A percentile compares a stretch with the other conserved stretches of the same genome.
phyloP scores from a whole-genome alignment of 2,797 vertebrate genomes.

The Macropodus opercularis region DNA sequence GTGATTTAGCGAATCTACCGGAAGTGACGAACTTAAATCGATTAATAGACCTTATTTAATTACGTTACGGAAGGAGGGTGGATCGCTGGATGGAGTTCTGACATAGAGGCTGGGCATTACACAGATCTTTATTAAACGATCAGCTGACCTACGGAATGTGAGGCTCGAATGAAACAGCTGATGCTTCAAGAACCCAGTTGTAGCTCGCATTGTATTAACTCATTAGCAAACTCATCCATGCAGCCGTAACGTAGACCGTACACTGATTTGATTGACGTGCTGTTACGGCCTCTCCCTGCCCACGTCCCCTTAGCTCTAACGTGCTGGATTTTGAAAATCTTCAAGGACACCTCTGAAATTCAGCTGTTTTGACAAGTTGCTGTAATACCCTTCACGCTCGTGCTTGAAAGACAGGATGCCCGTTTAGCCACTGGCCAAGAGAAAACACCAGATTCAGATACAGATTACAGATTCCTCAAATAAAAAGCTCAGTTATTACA shows the following conservation, averaged over 20 bases:
- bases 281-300: slow-evolving; percentile 30
- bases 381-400: slow-evolving; percentile 17
- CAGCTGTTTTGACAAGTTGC: slow-evolving; percentile 14
- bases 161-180: background rate
- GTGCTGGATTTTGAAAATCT: slow-evolving; percentile 16
- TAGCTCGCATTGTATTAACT: background rate
- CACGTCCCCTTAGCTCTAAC: slow-evolving; percentile 13
- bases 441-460: slow-evolving; percentile 20
- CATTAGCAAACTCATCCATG: background rate
- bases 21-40: too few species aligned
- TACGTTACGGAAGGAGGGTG: slow-evolving; percentile 2
- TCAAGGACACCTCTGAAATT: slow-evolving; percentile 23
- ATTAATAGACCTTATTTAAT: slow-evolving; percentile 3
- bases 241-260: background rate
- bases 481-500: slow-evolving; percentile 20
- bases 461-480: background rate
- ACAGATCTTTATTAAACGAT: too few species aligned
- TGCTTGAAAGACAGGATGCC: slow-evolving; percentile 8
- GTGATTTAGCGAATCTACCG: slow-evolving; percentile 17
- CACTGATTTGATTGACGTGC: slow-evolving; percentile 13
- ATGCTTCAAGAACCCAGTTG: background rate
- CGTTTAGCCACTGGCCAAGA: slow-evolving; percentile 14
- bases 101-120: too few species aligned
- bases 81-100: background rate
- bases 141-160: background rate